Evolutionary conservation across 1,140 invertebrate genomes (phyloP).

Genomic region (Drosophila neocordata): DNA sequence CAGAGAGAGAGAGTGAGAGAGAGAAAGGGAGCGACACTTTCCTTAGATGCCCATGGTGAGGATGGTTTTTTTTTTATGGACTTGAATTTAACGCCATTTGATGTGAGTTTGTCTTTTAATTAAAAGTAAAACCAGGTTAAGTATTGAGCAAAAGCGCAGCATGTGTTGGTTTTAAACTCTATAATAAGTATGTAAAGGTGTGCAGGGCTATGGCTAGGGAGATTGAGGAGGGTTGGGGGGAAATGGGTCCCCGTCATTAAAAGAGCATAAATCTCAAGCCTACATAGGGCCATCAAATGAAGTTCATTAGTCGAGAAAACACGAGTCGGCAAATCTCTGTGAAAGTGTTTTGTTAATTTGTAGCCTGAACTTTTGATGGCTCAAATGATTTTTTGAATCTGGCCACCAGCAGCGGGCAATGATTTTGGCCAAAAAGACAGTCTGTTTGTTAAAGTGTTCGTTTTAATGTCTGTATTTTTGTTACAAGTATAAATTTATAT

Average conservation of each 20-base stretch:
- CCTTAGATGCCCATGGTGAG: constrained; percentile 49
- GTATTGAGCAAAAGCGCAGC: constrained; percentile 72
- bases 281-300: constrained; percentile 56
- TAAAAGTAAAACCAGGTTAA: constrained; percentile 76
- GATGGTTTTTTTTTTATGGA: constrained; percentile 55
- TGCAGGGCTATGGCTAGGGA: too few species aligned
- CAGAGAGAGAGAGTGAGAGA: neutral
- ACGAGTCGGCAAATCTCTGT: constrained; percentile 26
- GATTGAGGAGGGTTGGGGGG: neutral
- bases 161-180: constrained; percentile 36
- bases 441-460: too few species aligned
- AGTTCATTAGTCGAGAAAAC: constrained; percentile 73
- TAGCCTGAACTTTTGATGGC: constrained; percentile 13
- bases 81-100: constrained; percentile 67
- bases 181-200: constrained; percentile 48
- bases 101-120: constrained; percentile 61
- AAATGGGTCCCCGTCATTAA: constrained; percentile 46
- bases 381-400: neutral
- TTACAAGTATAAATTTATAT: too few species aligned
- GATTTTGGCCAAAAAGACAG: neutral
- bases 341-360: constrained; percentile 37
- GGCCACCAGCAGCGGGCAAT: constrained; percentile 1
- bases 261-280: constrained; percentile 61
- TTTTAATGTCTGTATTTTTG: too few species aligned
- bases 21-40: constrained; percentile 49